A percentile compares a stretch with the other conserved stretches of the same genome.
These are phyloP conservation scores for Vollenhovia emeryi DNA, from an alignment of 1,140 invertebrate genomes.

Conservation along the genomic window DNA sequence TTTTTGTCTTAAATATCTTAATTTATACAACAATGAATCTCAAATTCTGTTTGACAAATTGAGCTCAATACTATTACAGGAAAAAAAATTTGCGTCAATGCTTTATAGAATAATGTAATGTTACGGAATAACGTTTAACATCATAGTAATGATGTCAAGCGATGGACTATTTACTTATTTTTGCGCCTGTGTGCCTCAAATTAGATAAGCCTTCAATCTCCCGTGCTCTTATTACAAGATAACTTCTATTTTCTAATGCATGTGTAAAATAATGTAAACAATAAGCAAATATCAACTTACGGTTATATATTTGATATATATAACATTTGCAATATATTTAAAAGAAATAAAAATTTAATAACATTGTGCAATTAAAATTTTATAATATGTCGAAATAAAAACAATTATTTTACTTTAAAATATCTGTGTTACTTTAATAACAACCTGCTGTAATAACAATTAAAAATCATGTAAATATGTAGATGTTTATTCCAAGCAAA, in stretches of 20 bases:
- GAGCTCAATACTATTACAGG: constrained; percentile 1
- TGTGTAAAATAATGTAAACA: constrained; percentile 14
- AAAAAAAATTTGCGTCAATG: not conserved
- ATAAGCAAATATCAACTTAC: not conserved
- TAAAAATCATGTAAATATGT: too few relatives aligned
- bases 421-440: too few relatives aligned
- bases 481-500: too few relatives aligned
- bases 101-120: not conserved
- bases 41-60: not conserved
- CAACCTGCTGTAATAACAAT: too few relatives aligned
- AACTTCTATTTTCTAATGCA: constrained; percentile 36
- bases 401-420: too few relatives aligned
- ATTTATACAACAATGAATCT: not conserved
- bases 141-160: not conserved
- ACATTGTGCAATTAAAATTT: constrained; percentile 14
- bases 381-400: too few relatives aligned
- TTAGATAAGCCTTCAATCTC: not conserved
- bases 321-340: constrained; percentile 1
- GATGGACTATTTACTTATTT: not conserved
- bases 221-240: constrained; percentile 25
- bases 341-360: not conserved
- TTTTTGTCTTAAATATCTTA: not conserved
- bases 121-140: not conserved
- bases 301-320: not conserved
- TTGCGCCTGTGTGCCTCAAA: not conserved